phyloP scores from a whole-genome alignment of 2,113 vertebrate genomes.

The Tautogolabrus adspersus region DNA sequence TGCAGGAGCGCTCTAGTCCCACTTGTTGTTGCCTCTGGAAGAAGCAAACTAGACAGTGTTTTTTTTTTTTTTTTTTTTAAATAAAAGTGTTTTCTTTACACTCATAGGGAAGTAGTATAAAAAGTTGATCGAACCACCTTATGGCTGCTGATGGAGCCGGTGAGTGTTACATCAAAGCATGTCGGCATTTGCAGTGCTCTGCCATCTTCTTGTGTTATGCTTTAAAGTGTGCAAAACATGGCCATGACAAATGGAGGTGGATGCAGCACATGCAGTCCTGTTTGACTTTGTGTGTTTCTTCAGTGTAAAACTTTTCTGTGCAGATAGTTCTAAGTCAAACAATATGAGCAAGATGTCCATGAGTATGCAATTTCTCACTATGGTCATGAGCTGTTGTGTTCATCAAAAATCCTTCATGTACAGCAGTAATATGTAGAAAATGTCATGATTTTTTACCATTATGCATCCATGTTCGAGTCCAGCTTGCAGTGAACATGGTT shows the following conservation, averaged over 20 bases:
- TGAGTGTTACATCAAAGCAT: neutral
- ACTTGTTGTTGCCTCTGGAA: constrained; percentile 29
- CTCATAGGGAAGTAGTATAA: neutral
- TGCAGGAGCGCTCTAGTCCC: constrained; percentile 29
- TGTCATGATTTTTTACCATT: too few species aligned
- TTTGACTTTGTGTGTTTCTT: neutral
- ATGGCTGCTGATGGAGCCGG: constrained; percentile 1
- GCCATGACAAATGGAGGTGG: neutral
- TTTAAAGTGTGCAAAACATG: constrained; percentile 15
- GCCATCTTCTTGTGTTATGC: neutral
- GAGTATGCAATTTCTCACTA: neutral
- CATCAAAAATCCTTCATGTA: neutral
- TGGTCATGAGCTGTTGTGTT: neutral
- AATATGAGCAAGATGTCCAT: neutral
- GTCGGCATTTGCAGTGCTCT: neutral
- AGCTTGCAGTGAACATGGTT: neutral
- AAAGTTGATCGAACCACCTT: neutral
- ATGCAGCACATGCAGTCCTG: neutral
- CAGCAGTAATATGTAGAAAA: neutral
- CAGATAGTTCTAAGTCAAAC: neutral
- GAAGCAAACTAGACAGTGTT: neutral
- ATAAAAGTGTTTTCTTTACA: neutral
- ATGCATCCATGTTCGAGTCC: too few species aligned
- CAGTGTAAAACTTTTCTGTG: too few species aligned
- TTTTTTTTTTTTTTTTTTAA: neutral